Evolutionary conservation across 2,797 vertebrate species (phyloP).

Genomic region (Aeoliscus strigatus): DNA sequence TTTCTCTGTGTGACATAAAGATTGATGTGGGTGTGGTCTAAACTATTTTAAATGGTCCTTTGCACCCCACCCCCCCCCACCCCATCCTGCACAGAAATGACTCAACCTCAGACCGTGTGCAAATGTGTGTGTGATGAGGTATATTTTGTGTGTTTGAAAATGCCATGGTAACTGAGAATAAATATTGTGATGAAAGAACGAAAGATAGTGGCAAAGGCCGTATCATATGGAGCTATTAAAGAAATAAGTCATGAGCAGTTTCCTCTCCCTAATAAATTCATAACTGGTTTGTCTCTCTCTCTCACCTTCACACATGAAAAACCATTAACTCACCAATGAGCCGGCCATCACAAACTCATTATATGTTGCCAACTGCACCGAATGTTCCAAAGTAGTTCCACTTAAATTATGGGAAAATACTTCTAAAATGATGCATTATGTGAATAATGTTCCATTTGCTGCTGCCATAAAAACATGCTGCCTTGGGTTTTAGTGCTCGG

Average conservation of each 20-base stretch:
- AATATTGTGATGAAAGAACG: slow-evolving; percentile 37
- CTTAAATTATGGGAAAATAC: too few species aligned
- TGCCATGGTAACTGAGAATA: slow-evolving; percentile 49
- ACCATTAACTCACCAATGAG: background rate
- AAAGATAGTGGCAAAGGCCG: slow-evolving; percentile 29
- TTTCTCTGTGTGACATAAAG: too few species aligned
- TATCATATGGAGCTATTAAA: slow-evolving; percentile 35
- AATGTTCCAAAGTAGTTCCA: too few species aligned
- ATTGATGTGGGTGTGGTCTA: slow-evolving; percentile 5
- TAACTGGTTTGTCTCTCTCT: slow-evolving; percentile 7
- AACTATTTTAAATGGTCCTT: slow-evolving; percentile 45
- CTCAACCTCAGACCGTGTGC: slow-evolving; percentile 28
- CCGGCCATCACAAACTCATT: background rate
- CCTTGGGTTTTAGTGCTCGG: too few species aligned
- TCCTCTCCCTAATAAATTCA: slow-evolving; percentile 19
- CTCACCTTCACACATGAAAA: background rate
- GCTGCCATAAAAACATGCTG: too few species aligned
- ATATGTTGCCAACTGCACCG: background rate
- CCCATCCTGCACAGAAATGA: slow-evolving; percentile 50
- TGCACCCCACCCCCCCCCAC: slow-evolving; percentile 44
- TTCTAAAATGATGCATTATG: too few species aligned
- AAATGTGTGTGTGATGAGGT: slow-evolving; percentile 4
- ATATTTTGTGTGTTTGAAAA: slow-evolving; percentile 28
- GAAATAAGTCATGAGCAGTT: slow-evolving; percentile 30
- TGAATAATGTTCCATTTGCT: too few species aligned